Evolutionary conservation across 2,797 vertebrate species (phyloP), one percentile per base, ranked within the genome.

Genomic region (Mormyrops attenuatus): DNA sequence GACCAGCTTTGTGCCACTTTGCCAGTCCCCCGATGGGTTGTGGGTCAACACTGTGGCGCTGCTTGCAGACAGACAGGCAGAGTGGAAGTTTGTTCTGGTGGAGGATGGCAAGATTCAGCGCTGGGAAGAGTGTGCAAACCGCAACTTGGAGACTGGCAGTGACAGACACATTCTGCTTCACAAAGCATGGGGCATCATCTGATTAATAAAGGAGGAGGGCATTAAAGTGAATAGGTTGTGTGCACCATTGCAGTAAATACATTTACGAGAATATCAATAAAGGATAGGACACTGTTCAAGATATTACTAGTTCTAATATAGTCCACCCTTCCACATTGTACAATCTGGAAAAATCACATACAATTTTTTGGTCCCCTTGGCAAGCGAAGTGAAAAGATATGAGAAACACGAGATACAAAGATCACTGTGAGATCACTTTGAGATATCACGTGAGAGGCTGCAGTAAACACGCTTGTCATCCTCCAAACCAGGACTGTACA

Each of bases 11-110:
- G 60, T 98, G 73, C 96, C 96, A 0, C 95, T 99, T n/a, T 95
- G 94, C 89, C 88, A 88, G 0, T 92, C 93, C 86, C 94, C 96
- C 88, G 96, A 97, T 0, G 97, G 98, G 69, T 95, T 96, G 91
- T 99, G 98, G 98, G 94, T 95, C 1, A 90, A 92, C 0, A 95
- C 95, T 0, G 80, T 99, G 80, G 88, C 92, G 30, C 94, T 99
- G 50, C 98, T 98, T 0, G 93, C 89, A 0, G 96, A 97, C 91
- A 96, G 93, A 63, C 95, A 92, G 57, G 90, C 98, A 41, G 96
- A 98, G 92, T 99, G 98, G 98, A 99, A 99, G 93, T 98, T 99
- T 82, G 96, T 99, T 77, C 82, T 99, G 91, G 94, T 99, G 92
- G 97, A 99, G 80, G 94, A 97, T 0, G 97, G 97, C 1, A 93